Base-by-base conservation (phyloP, 2,888 invertebrate species). In the Cephalotes varians region DNA sequence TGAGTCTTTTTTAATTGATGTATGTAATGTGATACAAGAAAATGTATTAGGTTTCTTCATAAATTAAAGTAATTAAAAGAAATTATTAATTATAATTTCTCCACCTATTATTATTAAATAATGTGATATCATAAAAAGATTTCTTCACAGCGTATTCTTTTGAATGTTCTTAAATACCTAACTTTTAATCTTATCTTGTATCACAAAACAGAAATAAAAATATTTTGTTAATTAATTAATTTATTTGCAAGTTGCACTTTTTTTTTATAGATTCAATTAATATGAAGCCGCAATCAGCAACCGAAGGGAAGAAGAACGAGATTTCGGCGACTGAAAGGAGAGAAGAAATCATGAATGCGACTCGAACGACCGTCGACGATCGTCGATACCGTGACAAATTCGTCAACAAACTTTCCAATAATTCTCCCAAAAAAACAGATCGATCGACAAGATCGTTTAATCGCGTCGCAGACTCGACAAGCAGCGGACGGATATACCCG, bases 221-320 rank as follows among this genome's bases (percentile, higher is more conserved):
- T 31, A 4, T 60, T 34, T 62, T 6, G 31, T 4, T 25, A 2
- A 25, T 49, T 74, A 1, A 10, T 37, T 60, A 15, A 15, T 58
- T 44, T 5, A 44, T 18, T 47, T 73, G 15, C 44, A 37, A 74
- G 0, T 62, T 25, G 25, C 6, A 49, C 15, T 7, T 44, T n/a
- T 72, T 12, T 21, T 54, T 44, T 21, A 3, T 25, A 77, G 77
- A 31, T 44, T 25, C 25, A 28, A 47, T 7, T 15, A 67, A 77
- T 10, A 12, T 2, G 25, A 65, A 7, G 0, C 5, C 67, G 9
- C 44, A 6, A 18, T 67, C 56, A 6, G 0, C 56, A 15, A 21
- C 40, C 18, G 56, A 77, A 44, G 21, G 1, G 2, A 77, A 25
- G 1, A 56, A 58, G 9, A 31, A 10, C 15, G 28, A 37, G 0